Conservation (phyloP, 2,113 vertebrate species). For the Paradisaea rubra region DNA sequence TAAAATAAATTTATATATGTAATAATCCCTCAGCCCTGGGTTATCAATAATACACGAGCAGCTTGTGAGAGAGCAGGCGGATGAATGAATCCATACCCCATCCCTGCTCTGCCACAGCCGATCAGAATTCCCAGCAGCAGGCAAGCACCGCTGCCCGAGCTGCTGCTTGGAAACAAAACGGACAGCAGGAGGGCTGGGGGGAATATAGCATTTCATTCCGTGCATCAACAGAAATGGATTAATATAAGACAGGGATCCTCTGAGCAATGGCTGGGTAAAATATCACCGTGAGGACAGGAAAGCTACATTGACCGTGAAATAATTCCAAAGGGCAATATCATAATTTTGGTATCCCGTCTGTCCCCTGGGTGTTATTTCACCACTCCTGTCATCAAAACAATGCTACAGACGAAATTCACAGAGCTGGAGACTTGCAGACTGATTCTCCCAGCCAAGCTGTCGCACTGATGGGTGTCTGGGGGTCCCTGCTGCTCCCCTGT, state of each 20-base stretch:
- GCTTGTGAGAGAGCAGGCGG: not conserved
- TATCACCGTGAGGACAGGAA: conserved; percentile 3
- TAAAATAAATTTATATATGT: conserved; percentile 2
- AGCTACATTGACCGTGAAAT: conserved; percentile 40
- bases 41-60: conserved; percentile 39
- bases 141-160: not conserved
- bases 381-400: conserved; percentile 14
- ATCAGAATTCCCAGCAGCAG: conserved; percentile 21
- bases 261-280: conserved; percentile 32
- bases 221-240: conserved; percentile 50
- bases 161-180: conserved; percentile 21
- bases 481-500: not conserved
- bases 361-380: conserved; percentile 26
- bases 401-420: not conserved
- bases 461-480: rapidly evolving
- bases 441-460: not conserved
- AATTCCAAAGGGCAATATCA: conserved; percentile 33
- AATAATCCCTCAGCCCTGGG: not conserved
- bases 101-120: not conserved
- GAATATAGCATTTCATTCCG: not conserved
- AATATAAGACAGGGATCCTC: conserved; percentile 41
- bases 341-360: conserved; percentile 25
- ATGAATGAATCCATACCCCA: not conserved
- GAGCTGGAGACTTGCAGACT: not conserved
- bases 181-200: conserved; percentile 37